Conservation (phyloP, 2,113 vertebrate genomes). For the Malurus melanocephalus region DNA sequence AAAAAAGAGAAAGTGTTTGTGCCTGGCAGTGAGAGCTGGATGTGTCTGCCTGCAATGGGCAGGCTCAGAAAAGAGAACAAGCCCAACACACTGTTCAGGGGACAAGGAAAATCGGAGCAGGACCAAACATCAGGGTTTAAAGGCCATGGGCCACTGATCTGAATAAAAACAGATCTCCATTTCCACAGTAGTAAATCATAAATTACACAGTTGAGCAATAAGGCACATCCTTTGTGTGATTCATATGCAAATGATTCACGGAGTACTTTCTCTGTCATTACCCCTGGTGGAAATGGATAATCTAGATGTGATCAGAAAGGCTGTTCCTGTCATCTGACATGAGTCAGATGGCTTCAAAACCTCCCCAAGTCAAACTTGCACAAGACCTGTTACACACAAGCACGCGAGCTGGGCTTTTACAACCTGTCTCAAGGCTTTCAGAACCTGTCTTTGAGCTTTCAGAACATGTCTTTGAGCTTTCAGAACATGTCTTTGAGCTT, state of each 20-base stretch:
- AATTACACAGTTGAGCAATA: background rate
- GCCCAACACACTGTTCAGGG: background rate
- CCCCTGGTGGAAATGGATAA: background rate
- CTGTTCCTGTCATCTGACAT: background rate
- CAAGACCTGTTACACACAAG: background rate
- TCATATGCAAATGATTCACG: constrained; percentile 8
- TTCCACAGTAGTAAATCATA: background rate
- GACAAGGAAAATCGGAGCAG: background rate
- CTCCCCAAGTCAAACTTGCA: background rate
- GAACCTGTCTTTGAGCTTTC: no score
- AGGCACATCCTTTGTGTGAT: constrained; percentile 5
- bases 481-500: no score
- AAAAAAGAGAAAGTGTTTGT: background rate
- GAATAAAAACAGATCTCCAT: background rate
- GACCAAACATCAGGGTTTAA: background rate
- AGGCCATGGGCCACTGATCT: background rate
- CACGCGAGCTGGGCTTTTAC: background rate
- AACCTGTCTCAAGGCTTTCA: background rate
- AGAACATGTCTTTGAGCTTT: no score
- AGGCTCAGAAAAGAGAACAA: background rate
- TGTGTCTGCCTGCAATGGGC: background rate
- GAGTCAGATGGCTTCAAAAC: background rate
- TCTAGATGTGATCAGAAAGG: background rate
- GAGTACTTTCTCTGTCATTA: constrained; percentile 29
- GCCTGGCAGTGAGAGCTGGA: background rate